phyloP scores from a whole-genome alignment of 2,797 vertebrate genomes.

The Scolopax rusticola region DNA sequence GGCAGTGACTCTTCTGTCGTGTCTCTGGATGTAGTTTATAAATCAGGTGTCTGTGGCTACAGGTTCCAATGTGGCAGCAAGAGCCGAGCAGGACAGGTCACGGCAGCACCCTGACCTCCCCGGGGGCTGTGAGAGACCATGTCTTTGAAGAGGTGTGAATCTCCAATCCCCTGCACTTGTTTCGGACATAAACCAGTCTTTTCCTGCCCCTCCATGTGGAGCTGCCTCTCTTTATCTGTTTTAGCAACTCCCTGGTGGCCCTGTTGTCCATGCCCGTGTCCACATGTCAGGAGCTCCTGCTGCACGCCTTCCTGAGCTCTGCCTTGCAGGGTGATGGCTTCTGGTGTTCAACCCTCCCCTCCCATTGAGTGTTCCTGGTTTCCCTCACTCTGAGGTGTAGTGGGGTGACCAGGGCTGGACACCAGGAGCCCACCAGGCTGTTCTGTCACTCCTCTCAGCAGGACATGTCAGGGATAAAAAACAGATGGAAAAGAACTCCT shows the following conservation, averaged over 20 bases:
- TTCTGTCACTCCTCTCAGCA: background rate
- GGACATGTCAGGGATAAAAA: background rate
- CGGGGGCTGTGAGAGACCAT: background rate
- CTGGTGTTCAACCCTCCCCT: background rate
- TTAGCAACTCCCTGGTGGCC: background rate
- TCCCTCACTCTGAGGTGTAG: background rate
- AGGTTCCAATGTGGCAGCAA: background rate
- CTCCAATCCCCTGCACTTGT: background rate
- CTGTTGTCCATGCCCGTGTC: background rate
- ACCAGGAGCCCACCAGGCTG: background rate
- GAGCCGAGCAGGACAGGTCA: background rate
- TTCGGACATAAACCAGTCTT: background rate
- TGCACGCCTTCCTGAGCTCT: background rate
- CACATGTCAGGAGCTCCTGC: background rate
- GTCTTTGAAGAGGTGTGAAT: background rate
- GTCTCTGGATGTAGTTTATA: background rate
- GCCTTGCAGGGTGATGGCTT: background rate
- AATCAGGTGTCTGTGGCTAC: background rate
- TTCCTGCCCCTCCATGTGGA: background rate
- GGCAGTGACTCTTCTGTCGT: background rate
- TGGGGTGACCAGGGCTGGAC: background rate
- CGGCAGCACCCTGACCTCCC: background rate
- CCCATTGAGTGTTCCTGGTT: background rate
- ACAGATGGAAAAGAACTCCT: background rate
- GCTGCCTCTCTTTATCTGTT: background rate